phyloP scores from a whole-genome alignment of 2,888 invertebrate species.

The Apodemia hepburni region DNA sequence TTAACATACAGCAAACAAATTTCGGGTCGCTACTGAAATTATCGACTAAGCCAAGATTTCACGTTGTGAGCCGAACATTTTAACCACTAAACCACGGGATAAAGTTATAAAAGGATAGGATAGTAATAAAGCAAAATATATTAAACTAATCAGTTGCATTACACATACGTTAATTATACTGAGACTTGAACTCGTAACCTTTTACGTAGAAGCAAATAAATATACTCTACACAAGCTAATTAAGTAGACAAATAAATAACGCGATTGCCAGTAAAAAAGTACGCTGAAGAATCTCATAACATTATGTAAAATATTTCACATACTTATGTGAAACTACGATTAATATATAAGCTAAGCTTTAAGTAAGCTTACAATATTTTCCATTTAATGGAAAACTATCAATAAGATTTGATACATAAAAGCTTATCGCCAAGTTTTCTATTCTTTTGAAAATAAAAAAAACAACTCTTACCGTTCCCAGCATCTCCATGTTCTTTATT shows the following conservation, averaged over 20 bases:
- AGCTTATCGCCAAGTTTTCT: neutral
- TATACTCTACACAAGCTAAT: neutral
- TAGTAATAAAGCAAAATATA: neutral
- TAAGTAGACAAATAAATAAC: too few species aligned
- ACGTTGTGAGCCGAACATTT: neutral
- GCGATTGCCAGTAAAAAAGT: too few species aligned
- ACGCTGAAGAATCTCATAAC: too few species aligned
- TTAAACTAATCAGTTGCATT: slow-evolving; percentile 2
- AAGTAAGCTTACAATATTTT: slow-evolving; percentile 4
- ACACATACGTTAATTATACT: neutral
- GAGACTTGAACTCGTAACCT: slow-evolving; percentile 12
- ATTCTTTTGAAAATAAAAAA: slow-evolving; percentile 16
- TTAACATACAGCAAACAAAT: too few species aligned
- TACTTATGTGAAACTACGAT: neutral
- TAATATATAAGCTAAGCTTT: neutral
- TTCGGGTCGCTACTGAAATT: too few species aligned
- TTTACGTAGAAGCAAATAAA: slow-evolving; percentile 1
- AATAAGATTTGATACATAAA: neutral
- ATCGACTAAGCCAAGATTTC: neutral
- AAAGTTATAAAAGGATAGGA: neutral
- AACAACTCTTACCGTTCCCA: slow-evolving; percentile 54
- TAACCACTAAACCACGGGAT: neutral
- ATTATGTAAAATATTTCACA: too few species aligned
- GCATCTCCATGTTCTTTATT: slow-evolving; percentile 57
- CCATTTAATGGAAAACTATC: neutral